A percentile compares a stretch with the other conserved stretches of the same genome.
These are phyloP conservation scores for Mythimna loreyi DNA, from an alignment of 2,888 invertebrate genomes.

Conservation along the genomic window DNA sequence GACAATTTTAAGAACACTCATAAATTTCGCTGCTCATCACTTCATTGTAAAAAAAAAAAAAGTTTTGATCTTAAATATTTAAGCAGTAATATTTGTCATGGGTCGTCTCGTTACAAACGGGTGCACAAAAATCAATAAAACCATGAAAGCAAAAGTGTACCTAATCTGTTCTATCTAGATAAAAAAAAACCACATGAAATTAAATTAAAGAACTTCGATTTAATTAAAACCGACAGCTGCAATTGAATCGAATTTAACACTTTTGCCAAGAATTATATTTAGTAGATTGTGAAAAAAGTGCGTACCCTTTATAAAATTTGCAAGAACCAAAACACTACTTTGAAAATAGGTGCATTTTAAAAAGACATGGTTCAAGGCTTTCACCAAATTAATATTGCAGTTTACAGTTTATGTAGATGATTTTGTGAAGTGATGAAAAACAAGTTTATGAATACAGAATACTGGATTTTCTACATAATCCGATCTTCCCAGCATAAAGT, in stretches of 20 bases:
- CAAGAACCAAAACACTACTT: neutral
- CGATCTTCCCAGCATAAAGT: slow-evolving; percentile 14
- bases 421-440: slow-evolving; percentile 17
- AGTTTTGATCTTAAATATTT: neutral
- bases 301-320: neutral
- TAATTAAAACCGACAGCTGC: neutral
- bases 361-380: slow-evolving; percentile 8
- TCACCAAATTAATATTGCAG: slow-evolving; percentile 4
- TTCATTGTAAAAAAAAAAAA: neutral
- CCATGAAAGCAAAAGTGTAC: neutral
- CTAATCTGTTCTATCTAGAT: slow-evolving; percentile 11
- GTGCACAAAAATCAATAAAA: slow-evolving; percentile 1
- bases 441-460: slow-evolving; percentile 16
- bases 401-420: neutral
- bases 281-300: neutral
- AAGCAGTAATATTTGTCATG: too few relatives aligned
- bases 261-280: neutral
- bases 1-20: neutral
- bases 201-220: too few relatives aligned
- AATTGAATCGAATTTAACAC: neutral
- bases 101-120: neutral
- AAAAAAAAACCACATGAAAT: too few relatives aligned
- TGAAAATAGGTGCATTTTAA: neutral
- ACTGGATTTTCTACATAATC: slow-evolving; percentile 35
- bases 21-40: neutral